Evolutionary conservation across 2,113 vertebrate species (phyloP).

Genomic region (Suricata suricatta): DNA sequence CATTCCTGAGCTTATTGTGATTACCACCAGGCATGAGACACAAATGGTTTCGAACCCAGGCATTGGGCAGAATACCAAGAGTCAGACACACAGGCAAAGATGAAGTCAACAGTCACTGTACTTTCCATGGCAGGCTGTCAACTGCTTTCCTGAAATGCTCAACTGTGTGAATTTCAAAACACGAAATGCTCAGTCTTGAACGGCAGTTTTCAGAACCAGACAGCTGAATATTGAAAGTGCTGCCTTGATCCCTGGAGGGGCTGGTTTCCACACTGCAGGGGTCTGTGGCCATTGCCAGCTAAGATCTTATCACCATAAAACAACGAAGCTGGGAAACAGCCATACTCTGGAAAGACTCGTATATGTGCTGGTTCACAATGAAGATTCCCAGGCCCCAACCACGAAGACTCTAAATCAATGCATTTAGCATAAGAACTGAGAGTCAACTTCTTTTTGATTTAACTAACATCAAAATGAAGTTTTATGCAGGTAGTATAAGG

Average conservation of each 20-base stretch:
- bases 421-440: background rate
- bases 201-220: background rate
- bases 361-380: background rate
- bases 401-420: background rate
- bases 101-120: background rate
- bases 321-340: background rate
- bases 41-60: background rate
- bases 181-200: background rate
- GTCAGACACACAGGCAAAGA: background rate
- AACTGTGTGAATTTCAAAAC: background rate
- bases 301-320: background rate
- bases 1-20: background rate
- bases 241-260: background rate
- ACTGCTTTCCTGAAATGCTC: background rate
- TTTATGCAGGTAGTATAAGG: background rate
- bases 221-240: background rate
- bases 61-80: background rate
- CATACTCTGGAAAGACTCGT: background rate
- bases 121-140: background rate
- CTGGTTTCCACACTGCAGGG: background rate
- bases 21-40: background rate
- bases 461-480: background rate
- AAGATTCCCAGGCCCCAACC: background rate
- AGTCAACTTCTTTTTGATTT: background rate
- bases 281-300: fast-evolving